These are phyloP conservation scores for Trichopria drosophilae DNA, from an alignment of 2,888 invertebrate genomes.

Conservation along the genomic window DNA sequence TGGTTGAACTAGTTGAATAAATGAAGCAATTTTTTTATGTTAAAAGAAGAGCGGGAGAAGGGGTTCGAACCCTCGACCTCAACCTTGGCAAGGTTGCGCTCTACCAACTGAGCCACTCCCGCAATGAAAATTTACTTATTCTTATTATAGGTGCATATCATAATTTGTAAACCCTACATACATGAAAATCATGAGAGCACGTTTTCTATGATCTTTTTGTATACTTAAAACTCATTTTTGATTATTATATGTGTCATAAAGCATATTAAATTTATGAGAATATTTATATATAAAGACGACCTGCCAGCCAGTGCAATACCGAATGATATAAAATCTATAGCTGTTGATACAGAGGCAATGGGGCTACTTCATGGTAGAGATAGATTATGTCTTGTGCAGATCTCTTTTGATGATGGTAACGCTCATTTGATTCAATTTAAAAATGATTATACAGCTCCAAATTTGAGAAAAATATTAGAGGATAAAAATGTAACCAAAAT, in stretches of 20 bases:
- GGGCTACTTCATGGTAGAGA: conserved; percentile 16
- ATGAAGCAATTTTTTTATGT: no score
- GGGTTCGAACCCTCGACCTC: conserved; percentile 23
- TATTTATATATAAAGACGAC: conserved; percentile 22
- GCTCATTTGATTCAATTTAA: conserved; percentile 14
- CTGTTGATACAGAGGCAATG: conserved; percentile 21
- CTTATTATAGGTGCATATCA: conserved; percentile 15
- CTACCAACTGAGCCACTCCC: conserved; percentile 24
- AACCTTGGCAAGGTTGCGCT: conserved; percentile 25
- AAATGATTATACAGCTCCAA: conserved; percentile 11
- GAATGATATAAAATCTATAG: conserved; percentile 19
- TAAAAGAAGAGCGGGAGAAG: conserved; percentile 21
- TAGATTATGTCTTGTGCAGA: conserved; percentile 18
- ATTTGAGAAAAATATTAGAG: conserved; percentile 14
- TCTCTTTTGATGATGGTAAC: conserved; percentile 15
- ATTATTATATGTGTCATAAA: conserved; percentile 17
- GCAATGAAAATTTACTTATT: conserved; percentile 19
- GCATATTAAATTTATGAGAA: conserved; percentile 14
- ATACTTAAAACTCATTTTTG: conserved; percentile 21
- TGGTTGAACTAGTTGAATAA: no score
- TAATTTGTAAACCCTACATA: conserved; percentile 18
- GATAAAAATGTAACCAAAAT: conserved; percentile 19
- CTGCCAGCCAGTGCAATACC: conserved; percentile 19
- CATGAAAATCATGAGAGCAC: conserved; percentile 18
- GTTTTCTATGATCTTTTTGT: conserved; percentile 18